Evolutionary conservation across 2,797 vertebrate species (phyloP).

Genomic region (Sebastes matsubarae): DNA sequence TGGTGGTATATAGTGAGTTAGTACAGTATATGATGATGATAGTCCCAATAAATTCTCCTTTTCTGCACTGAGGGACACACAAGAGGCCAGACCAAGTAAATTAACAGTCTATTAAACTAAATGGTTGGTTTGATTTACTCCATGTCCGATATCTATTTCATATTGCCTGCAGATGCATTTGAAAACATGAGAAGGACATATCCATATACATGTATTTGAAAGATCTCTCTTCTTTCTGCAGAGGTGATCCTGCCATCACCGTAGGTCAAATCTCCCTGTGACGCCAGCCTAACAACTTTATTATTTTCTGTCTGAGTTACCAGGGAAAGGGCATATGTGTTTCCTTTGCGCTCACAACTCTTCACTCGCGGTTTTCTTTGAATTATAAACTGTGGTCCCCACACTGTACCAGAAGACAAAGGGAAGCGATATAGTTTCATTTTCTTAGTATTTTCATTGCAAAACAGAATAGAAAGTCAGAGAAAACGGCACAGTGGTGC

Average conservation of each 20-base stretch:
- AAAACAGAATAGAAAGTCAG: background rate
- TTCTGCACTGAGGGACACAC: background rate
- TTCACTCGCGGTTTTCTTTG: background rate
- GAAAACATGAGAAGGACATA: constrained; percentile 31
- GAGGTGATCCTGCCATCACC: background rate
- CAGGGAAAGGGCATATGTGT: background rate
- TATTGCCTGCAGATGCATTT: constrained; percentile 18
- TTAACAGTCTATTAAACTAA: background rate
- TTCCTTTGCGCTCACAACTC: background rate
- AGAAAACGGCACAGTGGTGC: background rate
- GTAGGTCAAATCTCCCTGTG: background rate
- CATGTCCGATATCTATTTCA: constrained; percentile 5
- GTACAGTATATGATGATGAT: background rate
- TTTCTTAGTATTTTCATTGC: background rate
- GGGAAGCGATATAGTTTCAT: background rate
- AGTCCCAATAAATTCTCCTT: background rate
- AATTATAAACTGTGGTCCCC: background rate
- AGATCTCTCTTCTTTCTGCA: constrained; percentile 1
- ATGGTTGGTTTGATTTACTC: constrained; percentile 35
- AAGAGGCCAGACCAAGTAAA: background rate
- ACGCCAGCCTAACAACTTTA: background rate
- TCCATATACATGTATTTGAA: constrained; percentile 2
- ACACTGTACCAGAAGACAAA: background rate
- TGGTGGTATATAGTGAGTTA: constrained; percentile 3
- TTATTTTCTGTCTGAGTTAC: background rate